These are phyloP conservation scores for Nymphicus hollandicus DNA, from an alignment of 2,113 vertebrate genomes.

Conservation along the genomic window DNA sequence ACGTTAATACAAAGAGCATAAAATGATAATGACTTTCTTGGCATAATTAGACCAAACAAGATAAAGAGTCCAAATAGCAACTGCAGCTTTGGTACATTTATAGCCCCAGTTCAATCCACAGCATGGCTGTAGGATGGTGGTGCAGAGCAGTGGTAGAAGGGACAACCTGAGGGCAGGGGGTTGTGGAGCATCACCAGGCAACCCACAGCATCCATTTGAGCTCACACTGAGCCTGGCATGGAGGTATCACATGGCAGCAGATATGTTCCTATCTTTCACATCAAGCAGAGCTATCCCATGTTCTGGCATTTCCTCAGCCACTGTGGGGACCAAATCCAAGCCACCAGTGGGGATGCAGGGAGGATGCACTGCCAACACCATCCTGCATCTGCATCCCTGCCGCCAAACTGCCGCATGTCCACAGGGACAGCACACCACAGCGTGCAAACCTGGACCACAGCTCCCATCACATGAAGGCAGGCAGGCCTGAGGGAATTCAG, in stretches of 20 bases:
- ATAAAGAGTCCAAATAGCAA: neutral
- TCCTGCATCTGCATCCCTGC: rapidly evolving
- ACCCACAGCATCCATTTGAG: neutral
- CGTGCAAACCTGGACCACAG: rapidly evolving
- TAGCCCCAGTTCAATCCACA: neutral
- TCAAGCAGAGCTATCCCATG: neutral
- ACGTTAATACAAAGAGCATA: slow-evolving; percentile 61
- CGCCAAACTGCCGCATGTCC: rapidly evolving
- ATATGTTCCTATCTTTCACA: neutral
- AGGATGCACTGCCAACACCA: neutral
- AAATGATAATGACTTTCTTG: slow-evolving; percentile 65
- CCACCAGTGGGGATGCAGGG: rapidly evolving
- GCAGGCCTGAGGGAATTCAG: neutral
- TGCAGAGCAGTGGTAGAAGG: neutral
- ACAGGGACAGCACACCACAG: neutral
- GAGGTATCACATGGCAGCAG: rapidly evolving
- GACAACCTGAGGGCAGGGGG: neutral
- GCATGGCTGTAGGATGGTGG: rapidly evolving
- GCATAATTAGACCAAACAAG: slow-evolving; percentile 65
- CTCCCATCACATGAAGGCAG: neutral
- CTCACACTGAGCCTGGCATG: rapidly evolving
- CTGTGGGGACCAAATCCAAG: rapidly evolving
- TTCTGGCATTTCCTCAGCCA: neutral
- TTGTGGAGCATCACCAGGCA: neutral
- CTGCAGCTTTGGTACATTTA: neutral